Conservation (phyloP, 2,888 invertebrate genomes). For the Pachymerium ferrugineum region DNA sequence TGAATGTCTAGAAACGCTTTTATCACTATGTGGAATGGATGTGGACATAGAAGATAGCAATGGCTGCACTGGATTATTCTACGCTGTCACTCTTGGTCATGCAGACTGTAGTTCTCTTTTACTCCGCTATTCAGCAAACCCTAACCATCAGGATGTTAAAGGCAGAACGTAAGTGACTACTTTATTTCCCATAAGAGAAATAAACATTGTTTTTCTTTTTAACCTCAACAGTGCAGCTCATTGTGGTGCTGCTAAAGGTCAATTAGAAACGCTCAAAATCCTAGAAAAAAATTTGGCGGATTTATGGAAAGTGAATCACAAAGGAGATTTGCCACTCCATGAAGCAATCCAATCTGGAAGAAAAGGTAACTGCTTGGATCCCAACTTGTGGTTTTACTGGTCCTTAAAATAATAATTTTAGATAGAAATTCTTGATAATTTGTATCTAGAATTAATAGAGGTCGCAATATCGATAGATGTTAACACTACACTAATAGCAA, state of each 20-base stretch:
- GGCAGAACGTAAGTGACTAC: slow-evolving; percentile 65
- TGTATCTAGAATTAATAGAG: too few species aligned
- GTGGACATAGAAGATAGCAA: slow-evolving; percentile 87
- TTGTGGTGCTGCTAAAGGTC: slow-evolving; percentile 93
- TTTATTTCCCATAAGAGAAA: slow-evolving; percentile 33
- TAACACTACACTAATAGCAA: too few species aligned
- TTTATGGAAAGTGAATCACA: slow-evolving; percentile 83
- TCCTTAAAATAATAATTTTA: too few species aligned
- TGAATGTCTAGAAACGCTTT: slow-evolving; percentile 79
- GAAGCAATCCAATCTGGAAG: slow-evolving; percentile 92
- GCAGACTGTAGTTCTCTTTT: slow-evolving; percentile 85
- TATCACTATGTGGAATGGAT: slow-evolving; percentile 79
- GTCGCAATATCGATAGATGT: too few species aligned
- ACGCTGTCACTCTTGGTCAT: slow-evolving; percentile 92
- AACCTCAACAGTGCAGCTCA: slow-evolving; percentile 64
- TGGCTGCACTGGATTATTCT: slow-evolving; percentile 93
- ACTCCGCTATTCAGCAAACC: slow-evolving; percentile 81
- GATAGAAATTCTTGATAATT: too few species aligned
- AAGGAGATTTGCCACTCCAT: slow-evolving; percentile 91
- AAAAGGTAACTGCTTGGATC: too few species aligned
- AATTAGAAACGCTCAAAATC: slow-evolving; percentile 76
- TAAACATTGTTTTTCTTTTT: slow-evolving; percentile 17
- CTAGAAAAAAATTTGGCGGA: slow-evolving; percentile 73
- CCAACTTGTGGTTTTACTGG: too few species aligned
- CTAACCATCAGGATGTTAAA: slow-evolving; percentile 85